Evolutionary conservation across 2,888 invertebrate genomes (phyloP).

Genomic region (Dermolepida albohirtum): DNA sequence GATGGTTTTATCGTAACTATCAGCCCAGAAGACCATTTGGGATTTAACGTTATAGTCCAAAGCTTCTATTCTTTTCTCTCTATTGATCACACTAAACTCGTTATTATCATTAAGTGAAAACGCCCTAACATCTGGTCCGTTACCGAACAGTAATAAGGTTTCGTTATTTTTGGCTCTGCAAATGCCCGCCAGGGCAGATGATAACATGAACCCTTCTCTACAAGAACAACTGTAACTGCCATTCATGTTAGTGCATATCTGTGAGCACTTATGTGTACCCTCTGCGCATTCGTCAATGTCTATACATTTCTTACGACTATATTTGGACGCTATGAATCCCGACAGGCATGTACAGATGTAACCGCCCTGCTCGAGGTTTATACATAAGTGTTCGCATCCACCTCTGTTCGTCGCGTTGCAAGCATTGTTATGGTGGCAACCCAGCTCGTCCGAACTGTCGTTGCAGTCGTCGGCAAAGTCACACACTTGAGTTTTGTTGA

Average conservation of each 20-base stretch:
- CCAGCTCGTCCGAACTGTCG: constrained; percentile 89
- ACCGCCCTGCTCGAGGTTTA: constrained; percentile 83
- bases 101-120: constrained; percentile 72
- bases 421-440: constrained; percentile 80
- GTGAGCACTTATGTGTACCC: constrained; percentile 91
- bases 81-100: constrained; percentile 80
- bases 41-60: constrained; percentile 88
- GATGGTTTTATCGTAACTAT: constrained; percentile 89
- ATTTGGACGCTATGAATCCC: constrained; percentile 84
- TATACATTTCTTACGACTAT: constrained; percentile 84
- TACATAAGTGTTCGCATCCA: constrained; percentile 93
- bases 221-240: constrained; percentile 92
- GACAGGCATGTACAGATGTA: constrained; percentile 92
- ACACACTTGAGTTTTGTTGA: constrained; percentile 82
- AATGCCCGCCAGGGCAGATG: constrained; percentile 83
- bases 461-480: constrained; percentile 93
- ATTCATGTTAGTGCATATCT: constrained; percentile 91
- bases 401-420: constrained; percentile 74
- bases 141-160: constrained; percentile 79
- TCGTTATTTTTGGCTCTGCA: constrained; percentile 79
- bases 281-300: constrained; percentile 92
- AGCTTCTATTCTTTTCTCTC: constrained; percentile 91
- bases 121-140: constrained; percentile 88
- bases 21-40: constrained; percentile 96
- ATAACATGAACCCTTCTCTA: constrained; percentile 81